Base-by-base conservation (phyloP, 1,140 invertebrate species). In the Liolophura sinensis region DNA sequence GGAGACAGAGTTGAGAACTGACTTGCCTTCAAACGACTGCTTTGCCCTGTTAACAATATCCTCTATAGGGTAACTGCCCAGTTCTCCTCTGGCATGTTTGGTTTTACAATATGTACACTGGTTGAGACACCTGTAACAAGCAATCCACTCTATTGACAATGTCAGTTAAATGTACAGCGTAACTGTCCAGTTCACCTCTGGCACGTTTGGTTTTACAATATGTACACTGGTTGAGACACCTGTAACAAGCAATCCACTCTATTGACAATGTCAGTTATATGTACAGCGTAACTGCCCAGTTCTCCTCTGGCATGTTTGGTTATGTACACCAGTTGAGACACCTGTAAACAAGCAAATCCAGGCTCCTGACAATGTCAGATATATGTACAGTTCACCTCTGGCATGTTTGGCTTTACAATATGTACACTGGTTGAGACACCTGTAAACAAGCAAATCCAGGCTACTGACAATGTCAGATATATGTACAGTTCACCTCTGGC, bases 141-240 rank as follows among this genome's bases (percentile, higher is more conserved):
- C 94, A 92, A 56, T 71, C 60, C n/a, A 86, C 85, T 64, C 86
- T 72, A 31, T 78, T 79, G 9, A 88, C 80, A 60, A 87, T 82
- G 65, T 87, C 83, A 51, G n/a, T n/a, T n/a, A n/a, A n/a, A n/a
- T n/a, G n/a, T 0, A 93, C 91, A 0, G 90, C 89, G 85, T 99
- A 99, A 82, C 95, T 98, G 0, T 93, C 95, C 1, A 99, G 82
- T 80, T 99, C 93, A 0, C 97, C 97, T 69, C 97, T 85, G 0
- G 97, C 97, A 85, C 97, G 95, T 82, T 99, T 99, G 0, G 97
- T 99, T 84, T 99, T 99, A 78, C 97, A 99, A 80, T 99, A 99
- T 0, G 97, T 98, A 81, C 97, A 99, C 73, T 98, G 93, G 86
- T 99, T 99, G 6, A 99, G 84, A 80, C 97, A 99, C 0, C 96